Evolutionary conservation across 2,888 invertebrate species (phyloP), one percentile per base, ranked within the genome.

Genomic region (Tyria jacobaeae): DNA sequence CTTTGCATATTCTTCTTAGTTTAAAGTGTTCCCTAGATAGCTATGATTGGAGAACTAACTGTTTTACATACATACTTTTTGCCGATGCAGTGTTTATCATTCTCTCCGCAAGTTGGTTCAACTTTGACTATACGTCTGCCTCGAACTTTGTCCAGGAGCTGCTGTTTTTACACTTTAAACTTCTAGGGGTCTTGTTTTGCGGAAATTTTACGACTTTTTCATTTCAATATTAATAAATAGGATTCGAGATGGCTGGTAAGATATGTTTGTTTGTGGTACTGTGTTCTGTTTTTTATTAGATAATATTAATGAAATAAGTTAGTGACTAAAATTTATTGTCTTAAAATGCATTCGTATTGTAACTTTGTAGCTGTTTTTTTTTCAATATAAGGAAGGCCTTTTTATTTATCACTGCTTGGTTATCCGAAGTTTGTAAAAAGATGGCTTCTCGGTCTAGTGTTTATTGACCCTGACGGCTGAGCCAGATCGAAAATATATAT

Each of bases 41-140:
- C 57, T 14, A 61, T 58, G 59, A 66, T 37, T 44, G 9, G 21
- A n/a, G 17, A 50, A 56, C 47, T 51, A 60, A 39, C 53, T 56
- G 41, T 60, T 71, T 58, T 58, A 57, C 63, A 64, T 68, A 35
- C 35, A 63, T 64, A 57, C 68, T 66, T 64, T 59, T 71, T 71
- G 58, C 25, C 35, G 24, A 59, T 35, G 41, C 47, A 53, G 68
- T 81, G 77, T 86, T 86, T 88, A 85, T 85, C 83, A 85, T 84
- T 79, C 79, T 76, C 79, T 72, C 75, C 58, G 70, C 75, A 77
- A 82, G 79, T 79, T 79, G 67, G 68, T 69, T 64, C 53, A 88
- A 87, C 81, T 89, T 85, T 75, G 68, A 78, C 83, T 80, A 86
- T 86, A 81, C 78, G 80, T 83, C 82, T 81, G 74, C 60, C 51